Evolutionary conservation across 2,888 invertebrate species (phyloP).

Genomic region (Spialia ferax): DNA sequence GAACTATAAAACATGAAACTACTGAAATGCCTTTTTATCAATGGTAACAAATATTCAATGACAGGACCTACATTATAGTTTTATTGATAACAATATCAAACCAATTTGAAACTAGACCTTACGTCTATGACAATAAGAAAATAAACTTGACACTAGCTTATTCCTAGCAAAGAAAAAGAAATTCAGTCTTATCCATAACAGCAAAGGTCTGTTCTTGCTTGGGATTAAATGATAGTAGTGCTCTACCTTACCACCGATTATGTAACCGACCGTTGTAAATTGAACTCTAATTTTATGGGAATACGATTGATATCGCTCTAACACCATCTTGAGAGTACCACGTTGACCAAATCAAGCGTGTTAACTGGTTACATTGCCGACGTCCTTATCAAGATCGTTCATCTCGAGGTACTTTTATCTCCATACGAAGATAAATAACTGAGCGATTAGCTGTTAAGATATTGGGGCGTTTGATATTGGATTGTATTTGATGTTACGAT

Average conservation of each 20-base stretch:
- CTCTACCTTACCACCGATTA: constrained; percentile 6
- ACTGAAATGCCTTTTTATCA: neutral
- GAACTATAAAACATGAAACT: neutral
- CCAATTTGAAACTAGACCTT: neutral
- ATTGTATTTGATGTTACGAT: constrained; percentile 1
- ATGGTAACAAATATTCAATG: neutral
- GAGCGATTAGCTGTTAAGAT: constrained; percentile 9
- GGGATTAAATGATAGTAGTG: neutral
- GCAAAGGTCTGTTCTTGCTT: constrained; percentile 6
- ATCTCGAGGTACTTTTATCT: constrained; percentile 23
- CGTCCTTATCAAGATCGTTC: constrained; percentile 28
- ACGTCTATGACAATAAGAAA: neutral
- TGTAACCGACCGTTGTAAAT: neutral
- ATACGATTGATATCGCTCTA: constrained; percentile 15
- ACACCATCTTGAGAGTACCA: neutral
- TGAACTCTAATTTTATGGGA: neutral
- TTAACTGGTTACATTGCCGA: constrained; percentile 31
- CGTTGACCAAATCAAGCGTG: constrained; percentile 30
- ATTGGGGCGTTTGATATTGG: neutral
- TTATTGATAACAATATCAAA: neutral
- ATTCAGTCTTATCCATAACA: neutral
- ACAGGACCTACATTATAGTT: neutral
- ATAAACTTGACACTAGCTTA: neutral
- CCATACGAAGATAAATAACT: constrained; percentile 17
- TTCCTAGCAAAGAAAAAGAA: neutral